Evolutionary conservation across 92 coral and sea anemone genomes (phyloP), one percentile per base, ranked within the genome.

Genomic region (Epizoanthus stellaris): DNA sequence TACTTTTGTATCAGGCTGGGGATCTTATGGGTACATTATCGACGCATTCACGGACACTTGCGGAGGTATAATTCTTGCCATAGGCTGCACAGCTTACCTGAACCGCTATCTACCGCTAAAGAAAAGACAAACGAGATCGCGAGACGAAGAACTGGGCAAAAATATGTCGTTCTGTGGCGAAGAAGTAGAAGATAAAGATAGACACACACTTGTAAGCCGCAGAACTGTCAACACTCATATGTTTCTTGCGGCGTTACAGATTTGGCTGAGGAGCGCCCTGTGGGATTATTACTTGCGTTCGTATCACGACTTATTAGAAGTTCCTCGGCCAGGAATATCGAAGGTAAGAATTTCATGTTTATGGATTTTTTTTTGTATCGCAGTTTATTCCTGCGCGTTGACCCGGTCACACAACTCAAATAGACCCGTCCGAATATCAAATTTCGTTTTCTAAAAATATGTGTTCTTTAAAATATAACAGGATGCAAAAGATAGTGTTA

Each of bases 41-140:
- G 98, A 95, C 52, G 98, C 98, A 12, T 89, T 91, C 58, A 92
- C 97, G 1, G 98, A 95, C 53, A 81, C 94, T 80, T 85, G 91
- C 52, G 98, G 98, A 2, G 96, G 97, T 57, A 76, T 95, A 70
- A 70, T 95, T 19, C 83, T 91, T 9, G 92, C 94, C 4, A 34
- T 81, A 4, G 93, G 95, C 1, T 95, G 97, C 83, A 85, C 93
- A 2, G 65, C 93, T 42, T 95, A 93, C 21, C 90, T 95, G 12
- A 76, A 85, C 15, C 94, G 91, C 38, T 90, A 75, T 70, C 97
- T 92, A 5, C 98, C 98, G 15, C 93, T 89, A 23, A 95, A 93
- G 73, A 89, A 94, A 53, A 87, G 86, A 16, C 84, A 82, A 58
- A 68, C 36, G 45, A 90, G 85, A 64, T 83, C 83, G 14, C 84